Evolutionary conservation across 2,113 vertebrate species (phyloP).

Genomic region (Atherinomorus stipes): DNA sequence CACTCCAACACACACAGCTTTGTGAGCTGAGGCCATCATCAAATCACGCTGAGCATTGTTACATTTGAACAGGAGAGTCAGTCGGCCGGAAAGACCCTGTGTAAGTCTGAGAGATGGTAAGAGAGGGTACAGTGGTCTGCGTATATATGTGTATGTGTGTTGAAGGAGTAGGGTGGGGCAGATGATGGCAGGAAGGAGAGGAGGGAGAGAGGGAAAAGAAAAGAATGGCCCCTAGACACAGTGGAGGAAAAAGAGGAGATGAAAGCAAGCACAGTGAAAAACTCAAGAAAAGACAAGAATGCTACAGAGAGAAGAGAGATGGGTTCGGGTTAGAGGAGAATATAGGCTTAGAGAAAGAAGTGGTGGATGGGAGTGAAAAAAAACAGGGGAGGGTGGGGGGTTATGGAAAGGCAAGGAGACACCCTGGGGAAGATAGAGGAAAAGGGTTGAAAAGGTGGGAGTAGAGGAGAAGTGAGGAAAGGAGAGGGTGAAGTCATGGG

Average conservation of each 20-base stretch:
- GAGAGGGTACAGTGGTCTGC: conserved; percentile 40
- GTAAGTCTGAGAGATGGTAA: conserved; percentile 63
- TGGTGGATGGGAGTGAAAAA: conserved; percentile 32
- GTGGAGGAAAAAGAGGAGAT: conserved; percentile 39
- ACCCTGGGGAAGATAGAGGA: conserved; percentile 66
- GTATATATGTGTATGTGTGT: conserved; percentile 19
- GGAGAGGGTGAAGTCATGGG: conserved; percentile 66
- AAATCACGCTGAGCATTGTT: conserved; percentile 82
- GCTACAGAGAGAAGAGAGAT: conserved; percentile 9
- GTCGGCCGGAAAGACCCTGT: conserved; percentile 77
- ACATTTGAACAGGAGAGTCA: conserved; percentile 76
- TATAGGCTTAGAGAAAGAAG: conserved; percentile 22
- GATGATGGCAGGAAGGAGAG: conserved; percentile 35
- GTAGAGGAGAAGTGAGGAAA: conserved; percentile 76
- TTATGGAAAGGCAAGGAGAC: conserved; percentile 48
- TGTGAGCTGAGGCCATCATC: conserved; percentile 76
- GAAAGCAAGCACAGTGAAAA: conserved; percentile 42
- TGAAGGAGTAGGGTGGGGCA: neutral
- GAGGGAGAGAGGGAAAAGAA: conserved; percentile 47
- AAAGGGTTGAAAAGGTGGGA: conserved; percentile 75
- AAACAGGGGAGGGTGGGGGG: conserved; percentile 2
- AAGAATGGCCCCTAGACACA: conserved; percentile 45
- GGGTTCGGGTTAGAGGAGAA: neutral
- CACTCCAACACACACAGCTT: conserved; percentile 19
- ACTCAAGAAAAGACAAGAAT: conserved; percentile 49